Percentiles rank a stretch among this genome's conserved stretches.
Conservation (phyloP, 2,888 invertebrate genomes). For the Margaritifera margaritifera region DNA sequence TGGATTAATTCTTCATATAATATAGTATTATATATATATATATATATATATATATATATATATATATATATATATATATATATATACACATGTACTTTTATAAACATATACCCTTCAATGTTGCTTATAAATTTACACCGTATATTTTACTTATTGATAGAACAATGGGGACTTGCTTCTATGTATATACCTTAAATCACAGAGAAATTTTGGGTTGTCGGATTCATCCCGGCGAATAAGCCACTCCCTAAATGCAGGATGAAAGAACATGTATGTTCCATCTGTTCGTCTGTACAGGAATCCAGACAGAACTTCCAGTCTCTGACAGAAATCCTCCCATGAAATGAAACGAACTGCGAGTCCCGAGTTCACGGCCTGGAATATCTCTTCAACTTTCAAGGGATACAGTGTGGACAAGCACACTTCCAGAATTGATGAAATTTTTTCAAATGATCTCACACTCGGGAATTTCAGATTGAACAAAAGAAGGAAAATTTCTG, state of each 20-base stretch:
- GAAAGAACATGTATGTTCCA: slow-evolving; percentile 97
- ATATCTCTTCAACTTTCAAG: slow-evolving; percentile 90
- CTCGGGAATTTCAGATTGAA: slow-evolving; percentile 94
- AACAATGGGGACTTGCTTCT: background rate
- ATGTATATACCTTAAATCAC: slow-evolving; percentile 81
- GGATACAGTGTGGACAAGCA: slow-evolving; percentile 94
- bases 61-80: too few relatives aligned
- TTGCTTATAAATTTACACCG: too few relatives aligned
- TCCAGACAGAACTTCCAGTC: slow-evolving; percentile 88
- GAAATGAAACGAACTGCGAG: slow-evolving; percentile 85
- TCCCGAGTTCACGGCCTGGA: slow-evolving; percentile 92
- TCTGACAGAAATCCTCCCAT: slow-evolving; percentile 92
- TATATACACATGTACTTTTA: too few relatives aligned
- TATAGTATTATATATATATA: too few relatives aligned
- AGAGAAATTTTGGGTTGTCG: slow-evolving; percentile 92
- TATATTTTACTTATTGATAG: background rate
- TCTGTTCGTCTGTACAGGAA: slow-evolving; percentile 92
- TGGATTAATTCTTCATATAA: background rate
- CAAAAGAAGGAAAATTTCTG: slow-evolving; percentile 86
- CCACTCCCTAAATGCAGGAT: slow-evolving; percentile 99
- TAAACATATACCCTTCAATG: too few relatives aligned
- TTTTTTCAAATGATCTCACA: slow-evolving; percentile 88
- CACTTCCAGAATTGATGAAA: slow-evolving; percentile 88
- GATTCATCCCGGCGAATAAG: slow-evolving; percentile 81
- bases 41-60: too few relatives aligned